Evolutionary conservation across 35 echinoderm and acorn worm genomes (phyloP).

Genomic region (Ophioderma brevispina): DNA sequence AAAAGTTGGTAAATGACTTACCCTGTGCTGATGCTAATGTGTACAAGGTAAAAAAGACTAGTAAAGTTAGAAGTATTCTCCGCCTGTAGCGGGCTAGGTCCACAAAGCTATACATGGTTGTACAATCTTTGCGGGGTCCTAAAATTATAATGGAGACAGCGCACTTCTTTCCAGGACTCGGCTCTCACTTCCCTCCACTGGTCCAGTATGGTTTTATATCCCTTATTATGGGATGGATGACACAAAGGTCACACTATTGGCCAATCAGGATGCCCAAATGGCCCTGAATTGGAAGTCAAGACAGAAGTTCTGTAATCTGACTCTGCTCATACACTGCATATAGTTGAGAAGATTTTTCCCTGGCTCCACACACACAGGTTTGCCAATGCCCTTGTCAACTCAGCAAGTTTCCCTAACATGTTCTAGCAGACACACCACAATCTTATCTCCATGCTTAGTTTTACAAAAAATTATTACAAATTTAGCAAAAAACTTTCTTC

Average conservation of each 20-base stretch:
- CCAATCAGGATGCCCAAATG: constrained; percentile 47
- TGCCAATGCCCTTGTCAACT: constrained; percentile 13
- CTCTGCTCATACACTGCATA: not conserved
- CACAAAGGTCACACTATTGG: constrained; percentile 59
- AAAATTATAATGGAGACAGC: constrained; percentile 55
- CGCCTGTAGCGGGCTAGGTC: constrained; percentile 48
- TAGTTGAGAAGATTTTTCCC: not conserved
- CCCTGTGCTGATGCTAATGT: constrained; percentile 48
- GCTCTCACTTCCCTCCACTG: constrained; percentile 58
- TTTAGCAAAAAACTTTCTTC: too few relatives aligned
- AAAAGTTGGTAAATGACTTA: constrained; percentile 26
- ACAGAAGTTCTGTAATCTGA: not conserved
- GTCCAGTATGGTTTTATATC: constrained; percentile 63
- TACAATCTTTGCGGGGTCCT: constrained; percentile 59
- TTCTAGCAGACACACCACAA: too few relatives aligned
- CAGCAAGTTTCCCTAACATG: constrained; percentile 9
- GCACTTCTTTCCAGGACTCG: constrained; percentile 49
- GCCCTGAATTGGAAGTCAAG: not conserved
- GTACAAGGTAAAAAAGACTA: constrained; percentile 45
- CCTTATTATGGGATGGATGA: constrained; percentile 78
- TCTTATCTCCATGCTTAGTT: too few relatives aligned
- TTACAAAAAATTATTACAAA: too few relatives aligned
- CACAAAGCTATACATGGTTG: constrained; percentile 87
- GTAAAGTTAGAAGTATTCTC: constrained; percentile 61
- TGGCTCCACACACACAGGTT: constrained; percentile 3